Evolutionary conservation across 2,888 invertebrate species (phyloP).

Genomic region (Galeopsomyia nigrocyanea): DNA sequence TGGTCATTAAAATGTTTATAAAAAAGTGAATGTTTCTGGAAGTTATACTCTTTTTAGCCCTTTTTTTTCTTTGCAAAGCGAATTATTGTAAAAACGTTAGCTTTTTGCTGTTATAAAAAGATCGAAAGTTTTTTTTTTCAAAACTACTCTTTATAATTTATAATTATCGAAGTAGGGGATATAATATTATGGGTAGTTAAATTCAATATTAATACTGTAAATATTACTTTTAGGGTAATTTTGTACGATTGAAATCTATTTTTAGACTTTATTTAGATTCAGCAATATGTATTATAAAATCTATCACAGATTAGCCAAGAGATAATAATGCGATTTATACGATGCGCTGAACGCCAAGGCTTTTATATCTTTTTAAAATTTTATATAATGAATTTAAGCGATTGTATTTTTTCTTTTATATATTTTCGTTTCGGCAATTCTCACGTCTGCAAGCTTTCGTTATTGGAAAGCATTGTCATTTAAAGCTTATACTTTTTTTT

Average conservation of each 20-base stretch:
- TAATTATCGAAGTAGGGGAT: too few relatives aligned
- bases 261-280: too few relatives aligned
- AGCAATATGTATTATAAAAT: slow-evolving; percentile 29
- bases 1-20: slow-evolving; percentile 31
- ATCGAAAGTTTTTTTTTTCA: too few relatives aligned
- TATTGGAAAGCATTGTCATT: slow-evolving; percentile 10
- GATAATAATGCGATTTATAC: slow-evolving; percentile 35
- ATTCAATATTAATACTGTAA: too few relatives aligned
- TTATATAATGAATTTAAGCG: neutral
- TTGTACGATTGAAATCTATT: too few relatives aligned
- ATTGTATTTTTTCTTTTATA: neutral
- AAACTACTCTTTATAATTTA: too few relatives aligned
- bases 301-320: slow-evolving; percentile 46
- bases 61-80: neutral
- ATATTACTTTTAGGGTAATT: too few relatives aligned
- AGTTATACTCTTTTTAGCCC: slow-evolving; percentile 13
- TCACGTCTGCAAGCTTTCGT: slow-evolving; percentile 7
- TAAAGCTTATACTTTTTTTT: neutral
- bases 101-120: slow-evolving; percentile 15
- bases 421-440: neutral
- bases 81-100: too few relatives aligned
- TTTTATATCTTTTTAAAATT: slow-evolving; percentile 21
- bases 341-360: slow-evolving; percentile 30
- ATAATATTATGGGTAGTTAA: too few relatives aligned
- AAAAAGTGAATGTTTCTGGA: slow-evolving; percentile 29